Conservation (phyloP, 2,888 invertebrate genomes). For the Hylaea fasciaria region DNA sequence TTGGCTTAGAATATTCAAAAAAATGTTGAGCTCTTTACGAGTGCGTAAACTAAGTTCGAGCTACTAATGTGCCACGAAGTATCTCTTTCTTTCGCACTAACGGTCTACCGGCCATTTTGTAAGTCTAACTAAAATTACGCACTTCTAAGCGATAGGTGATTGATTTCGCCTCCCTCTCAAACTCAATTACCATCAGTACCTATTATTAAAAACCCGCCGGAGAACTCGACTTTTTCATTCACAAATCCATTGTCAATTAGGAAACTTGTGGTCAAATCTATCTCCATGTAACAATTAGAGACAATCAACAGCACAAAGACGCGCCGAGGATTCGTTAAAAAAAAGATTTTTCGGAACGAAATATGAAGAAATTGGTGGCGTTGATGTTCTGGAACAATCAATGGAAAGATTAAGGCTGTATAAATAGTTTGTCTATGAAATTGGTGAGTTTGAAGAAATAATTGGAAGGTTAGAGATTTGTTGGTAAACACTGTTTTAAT, state of each 20-base stretch:
- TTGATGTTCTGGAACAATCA: conserved; percentile 32
- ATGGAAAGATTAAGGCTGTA: conserved; percentile 38
- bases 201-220: not conserved
- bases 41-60: no score
- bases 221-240: conserved; percentile 15
- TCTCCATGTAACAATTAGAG: conserved; percentile 25
- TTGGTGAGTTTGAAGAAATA: conserved; percentile 40
- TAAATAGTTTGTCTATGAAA: conserved; percentile 56
- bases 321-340: conserved; percentile 20
- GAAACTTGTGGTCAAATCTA: conserved; percentile 10
- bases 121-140: no score
- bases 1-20: no score
- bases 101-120: no score
- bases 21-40: no score
- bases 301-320: conserved; percentile 31
- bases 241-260: conserved; percentile 12
- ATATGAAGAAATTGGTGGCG: conserved; percentile 18
- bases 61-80: no score
- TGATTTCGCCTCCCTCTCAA: no score
- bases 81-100: no score
- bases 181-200: no score
- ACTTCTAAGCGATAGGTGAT: no score
- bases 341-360: conserved; percentile 32
- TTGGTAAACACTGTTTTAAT: conserved; percentile 32
- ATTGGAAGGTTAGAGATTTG: conserved; percentile 26